Conservation (phyloP, 2,113 vertebrate genomes). For the Odocoileus virginianus region DNA sequence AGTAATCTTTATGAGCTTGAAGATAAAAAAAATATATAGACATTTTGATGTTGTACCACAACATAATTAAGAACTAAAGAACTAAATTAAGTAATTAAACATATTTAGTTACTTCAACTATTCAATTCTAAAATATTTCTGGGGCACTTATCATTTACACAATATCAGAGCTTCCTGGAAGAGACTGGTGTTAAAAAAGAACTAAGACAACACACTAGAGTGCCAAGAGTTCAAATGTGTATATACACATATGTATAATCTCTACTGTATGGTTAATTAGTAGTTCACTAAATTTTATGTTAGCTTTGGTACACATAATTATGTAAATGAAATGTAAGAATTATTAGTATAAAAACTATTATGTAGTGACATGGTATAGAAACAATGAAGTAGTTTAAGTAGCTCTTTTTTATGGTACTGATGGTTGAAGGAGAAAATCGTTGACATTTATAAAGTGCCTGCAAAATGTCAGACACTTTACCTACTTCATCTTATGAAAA, state of each 20-base stretch:
- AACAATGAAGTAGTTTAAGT: not conserved
- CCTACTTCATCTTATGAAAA: not conserved
- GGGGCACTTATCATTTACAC: not conserved
- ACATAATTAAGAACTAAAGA: not conserved
- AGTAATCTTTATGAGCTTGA: not conserved
- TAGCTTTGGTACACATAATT: not conserved
- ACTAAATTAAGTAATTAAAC: not conserved
- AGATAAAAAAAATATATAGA: not conserved
- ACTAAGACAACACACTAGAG: not conserved
- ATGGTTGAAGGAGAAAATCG: not conserved
- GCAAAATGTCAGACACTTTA: not conserved
- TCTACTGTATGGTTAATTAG: not conserved
- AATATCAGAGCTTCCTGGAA: not conserved
- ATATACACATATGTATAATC: not conserved
- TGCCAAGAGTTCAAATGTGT: not conserved
- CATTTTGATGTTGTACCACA: not conserved
- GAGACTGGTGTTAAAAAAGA: not conserved
- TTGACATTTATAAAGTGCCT: not conserved
- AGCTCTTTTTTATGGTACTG: not conserved
- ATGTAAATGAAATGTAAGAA: not conserved
- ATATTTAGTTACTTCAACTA: not conserved
- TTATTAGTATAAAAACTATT: not conserved
- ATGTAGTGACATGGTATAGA: not conserved
- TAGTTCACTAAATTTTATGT: not conserved
- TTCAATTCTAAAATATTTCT: not conserved